Conservation (phyloP, 2,113 vertebrate genomes). For the Conger conger region DNA sequence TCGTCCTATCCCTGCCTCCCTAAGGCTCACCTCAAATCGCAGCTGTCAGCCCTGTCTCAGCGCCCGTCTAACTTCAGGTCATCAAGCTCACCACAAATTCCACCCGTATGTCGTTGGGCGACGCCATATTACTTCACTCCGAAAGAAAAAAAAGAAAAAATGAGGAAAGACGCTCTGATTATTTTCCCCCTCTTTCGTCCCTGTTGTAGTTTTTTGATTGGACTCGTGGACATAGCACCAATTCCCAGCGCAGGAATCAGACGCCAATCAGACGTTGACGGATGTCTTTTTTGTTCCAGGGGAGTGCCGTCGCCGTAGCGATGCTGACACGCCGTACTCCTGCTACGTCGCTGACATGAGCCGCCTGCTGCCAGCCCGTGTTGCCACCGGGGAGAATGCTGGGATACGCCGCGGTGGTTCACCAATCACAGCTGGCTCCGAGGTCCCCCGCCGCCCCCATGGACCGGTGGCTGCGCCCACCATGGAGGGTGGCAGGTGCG, state of each 20-base stretch:
- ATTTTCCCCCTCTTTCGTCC: conserved; percentile 8
- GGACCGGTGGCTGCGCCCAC: conserved; percentile 41
- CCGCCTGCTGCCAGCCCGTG: conserved; percentile 56
- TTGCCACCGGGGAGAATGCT: conserved; percentile 64
- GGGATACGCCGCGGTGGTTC: conserved; percentile 63
- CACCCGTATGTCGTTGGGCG: conserved; percentile 37
- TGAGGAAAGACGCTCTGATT: not conserved
- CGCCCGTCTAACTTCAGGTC: conserved; percentile 54
- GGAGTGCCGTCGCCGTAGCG: conserved; percentile 66
- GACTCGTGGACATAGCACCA: conserved; percentile 53
- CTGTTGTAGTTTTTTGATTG: conserved; percentile 57
- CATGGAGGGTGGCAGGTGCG: not conserved
- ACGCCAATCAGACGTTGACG: conserved; percentile 66
- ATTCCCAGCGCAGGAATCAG: conserved; percentile 65
- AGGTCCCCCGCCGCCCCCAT: conserved; percentile 17
- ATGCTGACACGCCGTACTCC: conserved; percentile 68
- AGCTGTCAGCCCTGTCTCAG: conserved; percentile 61
- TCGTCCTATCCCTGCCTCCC: conserved; percentile 39
- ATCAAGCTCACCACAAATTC: conserved; percentile 49
- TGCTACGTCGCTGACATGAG: conserved; percentile 67
- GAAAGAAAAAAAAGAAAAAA: not conserved
- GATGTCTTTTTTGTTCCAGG: conserved; percentile 67
- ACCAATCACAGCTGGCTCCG: conserved; percentile 57
- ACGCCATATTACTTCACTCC: conserved; percentile 58
- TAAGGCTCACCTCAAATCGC: conserved; percentile 55